Evolutionary conservation across 2,797 vertebrate genomes (phyloP).

Genomic region (Pagetopsis macropterus): DNA sequence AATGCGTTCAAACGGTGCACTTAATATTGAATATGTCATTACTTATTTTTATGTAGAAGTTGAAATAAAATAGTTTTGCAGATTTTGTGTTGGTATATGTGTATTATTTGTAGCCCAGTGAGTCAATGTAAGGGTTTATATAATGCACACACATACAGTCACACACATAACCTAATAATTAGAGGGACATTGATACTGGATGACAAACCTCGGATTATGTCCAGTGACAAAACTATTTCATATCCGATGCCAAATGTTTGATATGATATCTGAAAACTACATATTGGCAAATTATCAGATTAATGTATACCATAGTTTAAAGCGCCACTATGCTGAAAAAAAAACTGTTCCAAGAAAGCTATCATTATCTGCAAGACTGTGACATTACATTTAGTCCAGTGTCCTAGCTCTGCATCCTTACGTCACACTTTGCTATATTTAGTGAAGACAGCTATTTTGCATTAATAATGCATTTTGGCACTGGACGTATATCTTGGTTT

Average conservation of each 20-base stretch:
- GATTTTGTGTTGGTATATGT: constrained; percentile 29
- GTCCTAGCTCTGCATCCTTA: neutral
- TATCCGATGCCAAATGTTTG: neutral
- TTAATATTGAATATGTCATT: constrained; percentile 24
- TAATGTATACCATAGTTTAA: neutral
- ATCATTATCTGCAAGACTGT: neutral
- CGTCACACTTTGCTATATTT: neutral
- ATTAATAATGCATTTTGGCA: neutral
- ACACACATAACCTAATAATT: too few relatives aligned
- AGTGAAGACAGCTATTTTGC: neutral
- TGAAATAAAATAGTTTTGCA: neutral
- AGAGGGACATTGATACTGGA: neutral
- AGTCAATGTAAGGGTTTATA: neutral
- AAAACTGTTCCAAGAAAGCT: too few relatives aligned
- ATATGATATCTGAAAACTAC: neutral
- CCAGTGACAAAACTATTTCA: constrained; percentile 1
- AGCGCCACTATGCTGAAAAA: neutral
- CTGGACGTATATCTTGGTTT: neutral
- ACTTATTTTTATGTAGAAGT: too few relatives aligned
- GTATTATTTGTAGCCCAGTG: constrained; percentile 46
- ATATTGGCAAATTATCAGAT: neutral
- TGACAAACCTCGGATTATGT: neutral
- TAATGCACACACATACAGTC: neutral
- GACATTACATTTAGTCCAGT: too few relatives aligned
- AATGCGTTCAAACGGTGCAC: neutral